Evolutionary conservation across 2,797 vertebrate species (phyloP).

Genomic region (Crossoptilon crossoptilon): DNA sequence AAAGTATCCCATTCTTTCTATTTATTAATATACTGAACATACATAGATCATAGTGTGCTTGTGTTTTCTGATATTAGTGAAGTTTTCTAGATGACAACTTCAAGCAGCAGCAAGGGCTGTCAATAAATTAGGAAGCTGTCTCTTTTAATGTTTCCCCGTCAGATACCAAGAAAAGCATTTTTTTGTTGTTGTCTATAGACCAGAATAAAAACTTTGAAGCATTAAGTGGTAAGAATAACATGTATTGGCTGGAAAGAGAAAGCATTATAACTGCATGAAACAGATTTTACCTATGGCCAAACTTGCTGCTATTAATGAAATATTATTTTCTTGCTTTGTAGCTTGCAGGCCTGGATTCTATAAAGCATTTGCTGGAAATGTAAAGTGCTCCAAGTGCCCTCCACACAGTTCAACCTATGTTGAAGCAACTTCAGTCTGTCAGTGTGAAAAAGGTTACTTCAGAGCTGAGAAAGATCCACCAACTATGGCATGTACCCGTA

Average conservation of each 20-base stretch:
- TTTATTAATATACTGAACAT: not conserved
- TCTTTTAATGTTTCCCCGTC: not conserved
- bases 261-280: not conserved
- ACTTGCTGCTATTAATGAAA: not conserved
- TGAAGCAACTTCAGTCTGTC: conserved; percentile 89
- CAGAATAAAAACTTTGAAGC: not conserved
- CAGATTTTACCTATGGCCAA: not conserved
- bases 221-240: not conserved
- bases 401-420: conserved; percentile 90
- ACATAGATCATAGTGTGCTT: not conserved
- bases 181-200: too few species aligned
- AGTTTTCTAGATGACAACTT: not conserved
- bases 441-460: conserved; percentile 93
- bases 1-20: not conserved
- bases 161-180: not conserved
- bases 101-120: not conserved
- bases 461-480: conserved; percentile 93
- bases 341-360: conserved; percentile 95
- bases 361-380: conserved; percentile 93
- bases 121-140: not conserved
- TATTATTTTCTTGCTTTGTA: conserved; percentile 70
- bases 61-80: not conserved
- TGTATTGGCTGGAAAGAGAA: not conserved
- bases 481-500: conserved; percentile 96
- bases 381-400: conserved; percentile 95